Evolutionary conservation across 2,797 vertebrate species (phyloP).

Genomic region (Botia kubotai): DNA sequence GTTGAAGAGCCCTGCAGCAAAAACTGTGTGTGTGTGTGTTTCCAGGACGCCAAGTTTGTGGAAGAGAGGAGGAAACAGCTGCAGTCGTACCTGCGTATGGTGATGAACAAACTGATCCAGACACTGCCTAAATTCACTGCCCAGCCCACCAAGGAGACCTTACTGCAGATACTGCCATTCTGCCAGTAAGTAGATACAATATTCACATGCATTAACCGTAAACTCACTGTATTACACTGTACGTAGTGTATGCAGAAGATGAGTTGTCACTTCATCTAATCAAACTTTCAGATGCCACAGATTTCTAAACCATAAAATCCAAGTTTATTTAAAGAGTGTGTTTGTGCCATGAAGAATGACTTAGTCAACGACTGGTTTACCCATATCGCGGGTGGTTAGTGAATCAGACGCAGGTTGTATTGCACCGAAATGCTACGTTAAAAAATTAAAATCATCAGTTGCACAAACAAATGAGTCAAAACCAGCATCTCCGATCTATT

Average conservation of each 20-base stretch:
- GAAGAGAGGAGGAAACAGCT: slow-evolving; percentile 95
- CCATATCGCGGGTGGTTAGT: too few species aligned
- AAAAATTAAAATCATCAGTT: not conserved
- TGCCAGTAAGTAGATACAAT: slow-evolving; percentile 86
- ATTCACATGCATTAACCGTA: slow-evolving; percentile 19
- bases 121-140: slow-evolving; percentile 89
- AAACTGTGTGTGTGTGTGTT: slow-evolving; percentile 29
- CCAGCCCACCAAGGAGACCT: slow-evolving; percentile 90
- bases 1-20: not conserved
- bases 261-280: slow-evolving; percentile 15
- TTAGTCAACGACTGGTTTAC: too few species aligned
- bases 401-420: too few species aligned
- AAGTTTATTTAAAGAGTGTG: too few species aligned
- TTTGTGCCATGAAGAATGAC: too few species aligned
- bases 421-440: not conserved
- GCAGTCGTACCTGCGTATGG: slow-evolving; percentile 91
- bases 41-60: slow-evolving; percentile 96
- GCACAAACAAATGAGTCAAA: not conserved
- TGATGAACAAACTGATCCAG: slow-evolving; percentile 99
- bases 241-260: not conserved
- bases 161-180: slow-evolving; percentile 92
- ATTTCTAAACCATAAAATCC: not conserved
- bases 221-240: not conserved
- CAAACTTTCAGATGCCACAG: slow-evolving; percentile 10
- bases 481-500: slow-evolving; percentile 7